Percentiles rank a stretch among this genome's conserved stretches.
These are phyloP conservation scores for Xestoiulus laeticollis DNA, from an alignment of 2,888 invertebrate species.

Conservation along the genomic window DNA sequence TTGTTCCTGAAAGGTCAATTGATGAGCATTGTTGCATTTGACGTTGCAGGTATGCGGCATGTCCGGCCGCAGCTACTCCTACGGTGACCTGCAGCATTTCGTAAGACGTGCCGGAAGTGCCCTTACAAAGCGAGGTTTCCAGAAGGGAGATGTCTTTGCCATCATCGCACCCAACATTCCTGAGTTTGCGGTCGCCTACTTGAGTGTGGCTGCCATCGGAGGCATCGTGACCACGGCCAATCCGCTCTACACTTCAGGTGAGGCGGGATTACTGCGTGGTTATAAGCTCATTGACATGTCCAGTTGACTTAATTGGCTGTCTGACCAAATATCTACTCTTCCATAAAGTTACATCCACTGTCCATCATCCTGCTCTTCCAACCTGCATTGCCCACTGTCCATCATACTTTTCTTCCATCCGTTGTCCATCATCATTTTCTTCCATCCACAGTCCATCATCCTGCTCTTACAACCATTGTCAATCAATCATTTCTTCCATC, in stretches of 20 bases:
- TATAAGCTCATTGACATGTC: no score
- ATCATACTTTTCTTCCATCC: no score
- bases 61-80: conserved; percentile 74
- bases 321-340: no score
- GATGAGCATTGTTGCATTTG: background rate
- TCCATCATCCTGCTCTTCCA: no score
- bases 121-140: conserved; percentile 68
- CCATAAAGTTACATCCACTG: no score
- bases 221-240: conserved; percentile 75
- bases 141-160: conserved; percentile 74
- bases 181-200: conserved; percentile 68
- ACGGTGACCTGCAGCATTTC: conserved; percentile 71
- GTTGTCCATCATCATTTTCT: no score
- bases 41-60: conserved; percentile 68
- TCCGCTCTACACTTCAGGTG: conserved; percentile 77
- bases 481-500: no score
- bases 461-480: no score
- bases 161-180: conserved; percentile 79
- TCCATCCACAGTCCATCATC: no score
- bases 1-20: no score
- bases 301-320: no score
- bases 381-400: no score
- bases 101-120: conserved; percentile 65
- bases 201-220: conserved; percentile 59
- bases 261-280: conserved; percentile 55